These are phyloP conservation scores for Premnoplex brunnescens DNA, from an alignment of 2,797 vertebrate species.

Conservation along the genomic window DNA sequence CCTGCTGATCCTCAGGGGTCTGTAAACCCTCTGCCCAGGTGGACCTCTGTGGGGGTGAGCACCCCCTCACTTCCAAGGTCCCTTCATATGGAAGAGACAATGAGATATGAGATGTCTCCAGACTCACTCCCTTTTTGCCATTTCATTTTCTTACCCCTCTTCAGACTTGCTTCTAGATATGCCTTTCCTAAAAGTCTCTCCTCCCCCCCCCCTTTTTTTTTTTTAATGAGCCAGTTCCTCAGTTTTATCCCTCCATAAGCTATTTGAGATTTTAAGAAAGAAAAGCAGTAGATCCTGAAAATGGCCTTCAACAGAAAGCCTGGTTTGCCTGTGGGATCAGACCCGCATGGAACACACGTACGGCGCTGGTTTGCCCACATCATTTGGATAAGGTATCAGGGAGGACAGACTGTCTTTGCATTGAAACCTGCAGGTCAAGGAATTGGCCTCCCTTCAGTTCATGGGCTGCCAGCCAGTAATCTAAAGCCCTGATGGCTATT, in stretches of 20 bases:
- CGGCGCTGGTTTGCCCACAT: slow-evolving; percentile 1
- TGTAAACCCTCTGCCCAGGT: not conserved
- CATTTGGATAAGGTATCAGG: slow-evolving; percentile 51
- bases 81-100: not conserved
- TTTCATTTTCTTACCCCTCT: not conserved
- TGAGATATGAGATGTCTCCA: not conserved
- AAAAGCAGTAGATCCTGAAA: not conserved
- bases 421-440: slow-evolving; percentile 39
- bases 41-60: not conserved
- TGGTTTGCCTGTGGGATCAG: not conserved
- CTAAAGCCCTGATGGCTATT: slow-evolving; percentile 35
- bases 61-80: not conserved
- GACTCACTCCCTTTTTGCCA: not conserved
- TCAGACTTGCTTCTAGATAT: not conserved
- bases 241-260: not conserved
- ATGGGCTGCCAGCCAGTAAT: slow-evolving; percentile 37
- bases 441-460: slow-evolving; percentile 38
- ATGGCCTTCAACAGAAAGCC: not conserved
- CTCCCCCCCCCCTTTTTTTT: not conserved
- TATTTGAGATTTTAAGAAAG: not conserved
- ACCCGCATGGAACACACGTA: not conserved
- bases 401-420: slow-evolving; percentile 42
- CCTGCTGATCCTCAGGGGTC: not conserved
- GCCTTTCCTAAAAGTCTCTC: not conserved
- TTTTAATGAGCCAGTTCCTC: not conserved